Conservation (phyloP, 2,797 vertebrate species). For the Sus cebifrons region DNA sequence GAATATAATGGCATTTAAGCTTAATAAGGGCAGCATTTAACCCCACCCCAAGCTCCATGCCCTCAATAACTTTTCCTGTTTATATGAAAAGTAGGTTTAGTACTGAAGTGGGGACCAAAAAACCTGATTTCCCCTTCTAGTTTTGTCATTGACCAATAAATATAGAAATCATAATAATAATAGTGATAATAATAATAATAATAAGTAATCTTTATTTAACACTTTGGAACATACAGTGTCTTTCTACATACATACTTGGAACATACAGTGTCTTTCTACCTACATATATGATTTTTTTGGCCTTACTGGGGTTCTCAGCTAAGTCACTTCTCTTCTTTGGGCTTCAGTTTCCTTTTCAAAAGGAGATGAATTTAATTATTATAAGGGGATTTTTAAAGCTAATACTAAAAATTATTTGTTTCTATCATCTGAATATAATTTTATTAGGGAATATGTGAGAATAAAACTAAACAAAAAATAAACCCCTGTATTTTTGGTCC, state of each 20-base stretch:
- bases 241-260: neutral
- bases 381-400: neutral
- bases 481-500: neutral
- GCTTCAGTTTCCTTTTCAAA: slow-evolving; percentile 29
- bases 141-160: neutral
- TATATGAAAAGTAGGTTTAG: neutral
- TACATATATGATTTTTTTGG: neutral
- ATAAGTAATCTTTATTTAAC: neutral
- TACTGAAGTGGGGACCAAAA: neutral
- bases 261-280: neutral
- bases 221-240: neutral
- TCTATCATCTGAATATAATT: neutral
- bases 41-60: neutral
- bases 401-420: slow-evolving; percentile 1
- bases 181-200: neutral
- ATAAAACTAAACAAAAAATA: neutral
- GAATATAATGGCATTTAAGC: neutral
- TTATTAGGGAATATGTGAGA: neutral
- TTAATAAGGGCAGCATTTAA: neutral
- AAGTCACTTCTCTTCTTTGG: neutral
- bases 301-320: neutral
- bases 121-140: neutral
- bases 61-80: neutral
- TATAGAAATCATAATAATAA: neutral
- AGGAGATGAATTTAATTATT: neutral